Evolutionary conservation across 2,797 vertebrate genomes (phyloP).

Genomic region (Gadopsis marmoratus): DNA sequence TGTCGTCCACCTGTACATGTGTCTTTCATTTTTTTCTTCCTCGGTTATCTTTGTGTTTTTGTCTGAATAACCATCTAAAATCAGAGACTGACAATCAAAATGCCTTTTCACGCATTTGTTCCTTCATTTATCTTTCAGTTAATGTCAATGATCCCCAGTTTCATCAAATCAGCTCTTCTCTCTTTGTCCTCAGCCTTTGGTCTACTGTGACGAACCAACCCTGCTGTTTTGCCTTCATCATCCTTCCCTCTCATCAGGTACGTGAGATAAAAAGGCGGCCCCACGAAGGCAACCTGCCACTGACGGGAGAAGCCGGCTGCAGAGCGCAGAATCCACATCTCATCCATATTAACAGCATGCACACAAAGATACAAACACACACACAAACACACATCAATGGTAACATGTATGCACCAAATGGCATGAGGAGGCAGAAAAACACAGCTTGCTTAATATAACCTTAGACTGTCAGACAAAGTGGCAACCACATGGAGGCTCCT

Average conservation of each 20-base stretch:
- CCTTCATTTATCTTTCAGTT: constrained; percentile 21
- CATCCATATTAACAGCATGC: constrained; percentile 50
- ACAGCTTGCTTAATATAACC: constrained; percentile 36
- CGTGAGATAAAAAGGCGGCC: constrained; percentile 34
- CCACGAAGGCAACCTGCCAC: constrained; percentile 49
- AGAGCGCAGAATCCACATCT: constrained; percentile 22
- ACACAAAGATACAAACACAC: neutral
- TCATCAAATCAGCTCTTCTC: constrained; percentile 12
- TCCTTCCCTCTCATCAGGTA: constrained; percentile 42
- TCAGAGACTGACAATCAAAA: constrained; percentile 9
- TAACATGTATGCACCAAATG: constrained; percentile 14
- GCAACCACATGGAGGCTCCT: constrained; percentile 47
- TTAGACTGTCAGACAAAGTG: constrained; percentile 27
- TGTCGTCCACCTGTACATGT: neutral
- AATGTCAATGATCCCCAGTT: neutral
- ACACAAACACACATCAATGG: neutral
- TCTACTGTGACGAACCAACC: neutral
- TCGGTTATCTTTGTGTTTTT: neutral
- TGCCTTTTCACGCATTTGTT: neutral
- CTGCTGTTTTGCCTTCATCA: constrained; percentile 27
- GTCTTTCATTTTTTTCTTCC: neutral
- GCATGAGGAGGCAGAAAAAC: constrained; percentile 15
- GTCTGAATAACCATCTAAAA: neutral
- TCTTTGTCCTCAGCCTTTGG: constrained; percentile 28
- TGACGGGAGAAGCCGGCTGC: constrained; percentile 37